Conservation (phyloP, 2,888 invertebrate genomes). For the Lissonota sp. region DNA sequence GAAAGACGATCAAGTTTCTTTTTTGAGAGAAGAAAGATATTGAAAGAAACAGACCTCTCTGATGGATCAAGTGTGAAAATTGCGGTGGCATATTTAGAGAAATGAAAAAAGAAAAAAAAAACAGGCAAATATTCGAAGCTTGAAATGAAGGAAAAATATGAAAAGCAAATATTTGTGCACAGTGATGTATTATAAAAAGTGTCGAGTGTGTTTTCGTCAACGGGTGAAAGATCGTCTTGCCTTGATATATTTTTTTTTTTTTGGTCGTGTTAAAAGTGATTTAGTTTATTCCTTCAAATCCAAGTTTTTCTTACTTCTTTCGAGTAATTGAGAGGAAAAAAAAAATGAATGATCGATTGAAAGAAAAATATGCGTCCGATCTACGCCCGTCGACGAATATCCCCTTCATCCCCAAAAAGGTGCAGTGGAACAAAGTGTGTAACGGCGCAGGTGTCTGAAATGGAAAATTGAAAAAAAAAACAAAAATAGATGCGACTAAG, state of each 20-base stretch:
- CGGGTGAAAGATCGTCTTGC: slow-evolving; percentile 70
- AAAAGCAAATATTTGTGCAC: slow-evolving; percentile 77
- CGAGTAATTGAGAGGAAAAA: not conserved
- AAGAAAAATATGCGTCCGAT: slow-evolving; percentile 60
- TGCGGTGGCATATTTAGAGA: slow-evolving; percentile 41
- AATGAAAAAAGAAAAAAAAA: slow-evolving; percentile 46
- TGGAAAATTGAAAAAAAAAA: slow-evolving; percentile 63
- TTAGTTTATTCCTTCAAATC: no score
- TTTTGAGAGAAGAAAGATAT: not conserved
- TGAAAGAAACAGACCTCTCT: not conserved
- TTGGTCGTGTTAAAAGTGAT: not conserved
- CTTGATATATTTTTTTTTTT: slow-evolving; percentile 34
- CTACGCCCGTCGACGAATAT: slow-evolving; percentile 72
- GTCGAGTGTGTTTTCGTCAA: slow-evolving; percentile 78
- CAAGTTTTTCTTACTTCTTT: no score
- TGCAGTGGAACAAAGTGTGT: slow-evolving; percentile 82
- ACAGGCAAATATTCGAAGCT: slow-evolving; percentile 27
- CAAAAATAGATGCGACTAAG: slow-evolving; percentile 82
- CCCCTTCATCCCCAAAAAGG: slow-evolving; percentile 68
- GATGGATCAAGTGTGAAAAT: slow-evolving; percentile 64
- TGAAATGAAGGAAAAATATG: slow-evolving; percentile 34
- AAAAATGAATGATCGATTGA: not conserved
- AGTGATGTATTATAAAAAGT: slow-evolving; percentile 81
- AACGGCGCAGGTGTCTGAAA: slow-evolving; percentile 74
- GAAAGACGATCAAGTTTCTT: slow-evolving; percentile 29